Evolutionary conservation across 2,888 invertebrate genomes (phyloP).

Genomic region (Malthinus flaveolus): DNA sequence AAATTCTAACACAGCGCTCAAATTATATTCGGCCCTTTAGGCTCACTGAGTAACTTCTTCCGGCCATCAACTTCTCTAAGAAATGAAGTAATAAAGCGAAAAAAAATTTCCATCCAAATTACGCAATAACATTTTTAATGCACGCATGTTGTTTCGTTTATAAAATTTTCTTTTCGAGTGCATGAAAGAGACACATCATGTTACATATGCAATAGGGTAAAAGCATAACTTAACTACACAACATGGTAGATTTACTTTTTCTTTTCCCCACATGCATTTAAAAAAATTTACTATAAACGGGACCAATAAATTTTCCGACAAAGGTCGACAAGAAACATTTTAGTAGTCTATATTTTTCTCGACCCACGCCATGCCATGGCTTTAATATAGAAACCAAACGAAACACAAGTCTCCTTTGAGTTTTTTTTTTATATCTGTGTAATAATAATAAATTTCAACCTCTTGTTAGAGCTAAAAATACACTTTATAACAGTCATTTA

Average conservation of each 20-base stretch:
- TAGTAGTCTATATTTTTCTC: constrained; percentile 20
- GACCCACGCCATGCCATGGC: not conserved
- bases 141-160: not conserved
- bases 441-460: constrained; percentile 23
- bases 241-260: constrained; percentile 5
- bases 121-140: no score
- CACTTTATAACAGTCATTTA: constrained; percentile 17
- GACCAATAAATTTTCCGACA: constrained; percentile 17
- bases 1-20: no score
- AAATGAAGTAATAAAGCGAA: no score
- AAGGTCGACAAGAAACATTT: constrained; percentile 23
- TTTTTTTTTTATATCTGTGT: no score
- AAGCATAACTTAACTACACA: not conserved
- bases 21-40: no score
- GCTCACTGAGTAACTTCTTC: no score
- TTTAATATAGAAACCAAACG: constrained; percentile 17
- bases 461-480: constrained; percentile 17
- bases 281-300: constrained; percentile 18
- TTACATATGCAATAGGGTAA: not conserved
- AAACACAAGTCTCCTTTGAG: constrained; percentile 20
- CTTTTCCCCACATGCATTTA: constrained; percentile 19
- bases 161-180: constrained; percentile 1
- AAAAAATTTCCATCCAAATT: no score
- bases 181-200: not conserved
- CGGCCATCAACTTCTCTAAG: no score